Percentiles rank a stretch among this genome's conserved stretches.
phyloP scores from a whole-genome alignment of 2,113 vertebrate species.

The Alectura lathami region DNA sequence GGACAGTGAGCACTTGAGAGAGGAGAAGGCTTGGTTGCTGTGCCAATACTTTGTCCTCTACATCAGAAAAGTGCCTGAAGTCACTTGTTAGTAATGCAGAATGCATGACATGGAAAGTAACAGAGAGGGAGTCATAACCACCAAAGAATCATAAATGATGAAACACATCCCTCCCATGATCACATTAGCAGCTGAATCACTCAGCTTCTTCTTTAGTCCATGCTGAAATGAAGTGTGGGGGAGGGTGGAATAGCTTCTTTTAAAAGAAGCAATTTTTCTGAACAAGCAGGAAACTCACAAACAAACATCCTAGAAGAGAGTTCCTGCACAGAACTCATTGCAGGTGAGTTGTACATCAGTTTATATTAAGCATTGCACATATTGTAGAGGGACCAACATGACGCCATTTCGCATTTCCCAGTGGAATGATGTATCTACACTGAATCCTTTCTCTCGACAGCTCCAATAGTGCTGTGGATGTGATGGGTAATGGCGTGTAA shows the following conservation, averaged over 20 bases:
- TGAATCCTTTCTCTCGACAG: constrained; percentile 26
- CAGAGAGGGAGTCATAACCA: neutral
- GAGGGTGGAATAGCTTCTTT: neutral
- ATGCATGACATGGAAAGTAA: neutral
- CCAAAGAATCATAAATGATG: neutral
- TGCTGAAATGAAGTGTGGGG: neutral
- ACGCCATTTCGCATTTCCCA: constrained; percentile 31
- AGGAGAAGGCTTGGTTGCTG: neutral
- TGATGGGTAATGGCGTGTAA: constrained; percentile 31
- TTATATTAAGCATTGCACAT: constrained; percentile 34
- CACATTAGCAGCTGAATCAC: neutral
- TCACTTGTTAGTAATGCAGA: neutral
- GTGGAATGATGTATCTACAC: neutral
- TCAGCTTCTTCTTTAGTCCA: neutral
- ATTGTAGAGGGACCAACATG: constrained; percentile 9
- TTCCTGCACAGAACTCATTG: constrained; percentile 12
- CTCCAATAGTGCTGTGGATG: neutral
- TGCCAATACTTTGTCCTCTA: neutral
- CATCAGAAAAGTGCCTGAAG: neutral
- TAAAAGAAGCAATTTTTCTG: neutral
- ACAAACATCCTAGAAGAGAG: constrained; percentile 1
- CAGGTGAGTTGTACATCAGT: constrained; percentile 52
- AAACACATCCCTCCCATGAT: neutral
- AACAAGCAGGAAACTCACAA: neutral
- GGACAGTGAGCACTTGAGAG: neutral